Percentiles rank a stretch among this genome's conserved stretches.
Conservation (phyloP, 1,140 invertebrate species). For the Plectrocnemia conspersa region DNA sequence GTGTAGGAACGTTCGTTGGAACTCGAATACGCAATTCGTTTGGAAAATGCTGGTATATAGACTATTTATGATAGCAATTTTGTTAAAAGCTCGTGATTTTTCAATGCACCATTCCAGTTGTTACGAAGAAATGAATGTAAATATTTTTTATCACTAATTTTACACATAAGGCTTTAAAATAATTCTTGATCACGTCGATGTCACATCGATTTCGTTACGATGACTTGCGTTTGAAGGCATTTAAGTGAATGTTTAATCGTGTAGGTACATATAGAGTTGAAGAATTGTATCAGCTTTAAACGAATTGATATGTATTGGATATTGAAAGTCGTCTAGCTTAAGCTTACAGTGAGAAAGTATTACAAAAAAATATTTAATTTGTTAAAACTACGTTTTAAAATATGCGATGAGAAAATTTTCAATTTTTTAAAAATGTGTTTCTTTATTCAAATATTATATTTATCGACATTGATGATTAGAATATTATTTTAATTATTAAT, state of each 20-base stretch:
- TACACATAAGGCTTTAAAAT: neutral
- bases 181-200: too few relatives aligned
- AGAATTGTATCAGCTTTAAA: neutral
- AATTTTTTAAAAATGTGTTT: too few relatives aligned
- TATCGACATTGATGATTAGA: too few relatives aligned
- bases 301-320: neutral
- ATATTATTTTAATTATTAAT: too few relatives aligned
- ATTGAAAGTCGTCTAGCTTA: neutral
- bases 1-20: slow-evolving; percentile 46
- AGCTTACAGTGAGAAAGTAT: too few relatives aligned
- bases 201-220: too few relatives aligned
- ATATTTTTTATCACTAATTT: neutral
- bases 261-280: neutral
- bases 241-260: too few relatives aligned
- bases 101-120: slow-evolving; percentile 33
- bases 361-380: too few relatives aligned
- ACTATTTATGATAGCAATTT: slow-evolving; percentile 20
- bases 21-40: neutral
- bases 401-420: too few relatives aligned
- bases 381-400: too few relatives aligned
- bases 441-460: too few relatives aligned
- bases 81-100: slow-evolving; percentile 26
- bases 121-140: neutral
- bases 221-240: too few relatives aligned
- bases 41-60: neutral